Conservation (phyloP, 2,797 vertebrate genomes). For the Cirrhinus molitorella region DNA sequence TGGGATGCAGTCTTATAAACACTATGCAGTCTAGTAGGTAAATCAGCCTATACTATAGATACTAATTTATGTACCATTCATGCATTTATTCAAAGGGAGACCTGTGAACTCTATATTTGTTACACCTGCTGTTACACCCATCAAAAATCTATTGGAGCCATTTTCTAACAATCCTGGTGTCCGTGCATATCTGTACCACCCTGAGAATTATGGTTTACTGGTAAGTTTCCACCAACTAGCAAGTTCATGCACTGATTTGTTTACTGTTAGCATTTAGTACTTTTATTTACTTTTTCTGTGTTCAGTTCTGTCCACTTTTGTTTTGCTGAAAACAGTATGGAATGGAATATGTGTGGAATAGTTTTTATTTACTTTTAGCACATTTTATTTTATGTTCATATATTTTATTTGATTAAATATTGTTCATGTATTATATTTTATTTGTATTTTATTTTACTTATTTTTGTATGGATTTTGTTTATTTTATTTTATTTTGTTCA, state of each 20-base stretch:
- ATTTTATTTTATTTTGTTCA: too few species aligned
- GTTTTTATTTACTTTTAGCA: too few species aligned
- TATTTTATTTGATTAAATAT: too few species aligned
- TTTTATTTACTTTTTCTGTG: neutral
- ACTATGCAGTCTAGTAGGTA: too few species aligned
- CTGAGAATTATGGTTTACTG: slow-evolving; percentile 77
- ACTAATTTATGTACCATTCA: neutral
- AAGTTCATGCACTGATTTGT: neutral
- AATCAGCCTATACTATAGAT: neutral
- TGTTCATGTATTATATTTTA: too few species aligned
- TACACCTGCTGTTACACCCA: slow-evolving; percentile 92
- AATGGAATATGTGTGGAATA: neutral
- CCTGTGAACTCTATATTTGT: slow-evolving; percentile 91
- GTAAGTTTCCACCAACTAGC: slow-evolving; percentile 74
- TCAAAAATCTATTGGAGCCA: slow-evolving; percentile 75
- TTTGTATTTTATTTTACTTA: too few species aligned
- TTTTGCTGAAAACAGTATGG: neutral
- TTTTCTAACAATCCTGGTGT: slow-evolving; percentile 92
- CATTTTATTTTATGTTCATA: neutral
- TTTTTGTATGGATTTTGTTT: too few species aligned
- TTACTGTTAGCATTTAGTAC: neutral
- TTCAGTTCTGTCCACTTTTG: neutral
- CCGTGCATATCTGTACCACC: slow-evolving; percentile 86
- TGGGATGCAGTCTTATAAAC: too few species aligned
- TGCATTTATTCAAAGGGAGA: slow-evolving; percentile 73